These are phyloP conservation scores for Conistra vaccinii DNA, from an alignment of 2,888 invertebrate species.

Conservation along the genomic window DNA sequence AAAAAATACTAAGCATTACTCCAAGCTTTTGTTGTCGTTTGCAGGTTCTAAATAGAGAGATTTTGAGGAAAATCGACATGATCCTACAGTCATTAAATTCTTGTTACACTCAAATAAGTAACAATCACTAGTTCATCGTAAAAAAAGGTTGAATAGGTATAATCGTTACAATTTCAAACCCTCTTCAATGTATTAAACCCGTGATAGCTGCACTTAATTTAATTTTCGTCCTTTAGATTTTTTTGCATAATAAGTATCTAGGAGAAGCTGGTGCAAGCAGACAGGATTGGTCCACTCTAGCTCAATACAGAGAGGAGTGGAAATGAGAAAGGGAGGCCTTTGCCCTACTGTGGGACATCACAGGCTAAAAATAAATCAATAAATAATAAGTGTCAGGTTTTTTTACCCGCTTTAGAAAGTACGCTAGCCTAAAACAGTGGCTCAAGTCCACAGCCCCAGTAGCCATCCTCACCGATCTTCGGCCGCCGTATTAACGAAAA, in stretches of 20 bases:
- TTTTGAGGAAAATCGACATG: neutral
- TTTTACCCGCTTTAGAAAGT: neutral
- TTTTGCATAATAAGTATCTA: neutral
- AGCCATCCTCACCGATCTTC: slow-evolving; percentile 59
- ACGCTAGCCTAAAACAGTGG: neutral
- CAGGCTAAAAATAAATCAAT: too few species aligned
- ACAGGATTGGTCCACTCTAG: too few species aligned
- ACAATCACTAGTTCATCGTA: neutral
- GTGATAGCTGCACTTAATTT: neutral
- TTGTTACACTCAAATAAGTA: neutral
- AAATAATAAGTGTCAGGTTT: neutral
- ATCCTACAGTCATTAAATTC: neutral
- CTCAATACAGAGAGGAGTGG: too few species aligned
- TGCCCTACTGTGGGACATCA: too few species aligned
- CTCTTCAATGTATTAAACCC: neutral
- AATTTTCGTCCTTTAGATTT: neutral
- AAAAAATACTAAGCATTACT: too few species aligned
- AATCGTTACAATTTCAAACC: neutral
- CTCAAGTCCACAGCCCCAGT: slow-evolving; percentile 24
- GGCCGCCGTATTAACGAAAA: slow-evolving; percentile 81
- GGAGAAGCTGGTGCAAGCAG: too few species aligned
- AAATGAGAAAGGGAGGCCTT: too few species aligned
- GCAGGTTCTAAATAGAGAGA: too few species aligned
- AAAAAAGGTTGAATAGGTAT: neutral
- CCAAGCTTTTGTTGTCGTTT: too few species aligned